These are phyloP conservation scores for Ectemnius cavifrons DNA, from an alignment of 2,888 invertebrate genomes.

Conservation along the genomic window DNA sequence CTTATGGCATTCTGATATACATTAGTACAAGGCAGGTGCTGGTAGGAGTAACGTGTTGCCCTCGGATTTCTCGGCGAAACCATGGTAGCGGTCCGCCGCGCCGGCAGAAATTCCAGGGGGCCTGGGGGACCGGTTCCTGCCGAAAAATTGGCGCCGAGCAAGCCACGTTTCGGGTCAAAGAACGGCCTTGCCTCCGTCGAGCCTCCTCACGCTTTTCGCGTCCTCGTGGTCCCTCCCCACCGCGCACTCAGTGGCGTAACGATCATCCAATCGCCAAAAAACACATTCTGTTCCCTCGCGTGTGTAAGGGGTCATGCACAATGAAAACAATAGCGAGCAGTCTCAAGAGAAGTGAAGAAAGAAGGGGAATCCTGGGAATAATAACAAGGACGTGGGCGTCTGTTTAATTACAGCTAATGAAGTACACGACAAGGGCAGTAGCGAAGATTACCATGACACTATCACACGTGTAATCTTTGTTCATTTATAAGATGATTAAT, in stretches of 20 bases:
- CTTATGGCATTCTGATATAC: constrained; percentile 41
- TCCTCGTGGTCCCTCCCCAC: constrained; percentile 22
- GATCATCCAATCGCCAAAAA: constrained; percentile 14
- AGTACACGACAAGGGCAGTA: no score
- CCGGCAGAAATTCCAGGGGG: constrained; percentile 61
- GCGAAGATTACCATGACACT: no score
- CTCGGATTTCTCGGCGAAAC: constrained; percentile 44
- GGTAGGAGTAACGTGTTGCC: constrained; percentile 25
- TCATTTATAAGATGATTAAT: no score
- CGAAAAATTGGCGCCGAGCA: constrained; percentile 73
- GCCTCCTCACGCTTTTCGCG: constrained; percentile 11
- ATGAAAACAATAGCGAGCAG: no score
- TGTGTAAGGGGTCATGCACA: no score
- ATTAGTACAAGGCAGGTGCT: constrained; percentile 46
- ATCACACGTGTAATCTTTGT: no score
- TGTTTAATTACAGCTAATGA: no score
- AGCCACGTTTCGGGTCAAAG: constrained; percentile 74
- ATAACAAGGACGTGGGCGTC: no score
- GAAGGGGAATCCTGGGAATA: no score
- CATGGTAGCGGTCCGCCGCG: constrained; percentile 42
- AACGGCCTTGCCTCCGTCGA: constrained; percentile 72
- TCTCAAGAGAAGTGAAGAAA: no score
- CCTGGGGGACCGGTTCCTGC: constrained; percentile 69
- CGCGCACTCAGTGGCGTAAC: constrained; percentile 55
- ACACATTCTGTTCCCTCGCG: not conserved